Conservation (phyloP, 2,888 invertebrate species). For the Ypsolopha sequella region DNA sequence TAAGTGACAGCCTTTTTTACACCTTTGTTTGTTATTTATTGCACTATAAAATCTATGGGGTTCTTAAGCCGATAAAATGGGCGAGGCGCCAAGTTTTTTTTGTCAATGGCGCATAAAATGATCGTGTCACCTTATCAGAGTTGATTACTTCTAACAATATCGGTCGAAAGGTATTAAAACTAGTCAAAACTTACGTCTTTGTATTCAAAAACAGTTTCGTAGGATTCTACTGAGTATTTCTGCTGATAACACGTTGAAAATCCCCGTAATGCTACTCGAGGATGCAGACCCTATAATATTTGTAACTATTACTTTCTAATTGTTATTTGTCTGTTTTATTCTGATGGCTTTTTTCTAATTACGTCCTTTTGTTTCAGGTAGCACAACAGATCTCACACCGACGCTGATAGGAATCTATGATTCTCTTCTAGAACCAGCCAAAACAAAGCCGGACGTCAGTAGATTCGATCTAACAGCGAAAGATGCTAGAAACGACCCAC, state of each 20-base stretch:
- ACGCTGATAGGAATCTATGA: slow-evolving; percentile 90
- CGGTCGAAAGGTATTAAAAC: too few relatives aligned
- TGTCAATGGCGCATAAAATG: too few relatives aligned
- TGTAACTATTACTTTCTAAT: too few relatives aligned
- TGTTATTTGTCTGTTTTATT: background rate
- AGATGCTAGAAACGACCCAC: slow-evolving; percentile 64
- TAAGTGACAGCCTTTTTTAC: slow-evolving; percentile 12
- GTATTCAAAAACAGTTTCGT: too few relatives aligned
- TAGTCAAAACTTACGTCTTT: too few relatives aligned
- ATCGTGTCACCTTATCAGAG: too few relatives aligned
- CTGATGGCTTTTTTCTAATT: background rate
- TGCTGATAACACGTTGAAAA: too few relatives aligned
- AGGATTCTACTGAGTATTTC: too few relatives aligned
- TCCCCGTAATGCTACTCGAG: too few relatives aligned
- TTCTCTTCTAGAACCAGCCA: slow-evolving; percentile 73
- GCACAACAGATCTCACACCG: slow-evolving; percentile 88
- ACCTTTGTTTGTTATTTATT: background rate
- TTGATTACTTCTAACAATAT: too few relatives aligned
- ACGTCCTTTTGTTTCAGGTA: slow-evolving; percentile 75
- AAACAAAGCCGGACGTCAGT: slow-evolving; percentile 38
- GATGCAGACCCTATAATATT: too few relatives aligned
- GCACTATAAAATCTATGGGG: background rate
- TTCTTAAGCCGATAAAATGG: background rate
- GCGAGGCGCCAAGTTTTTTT: background rate
- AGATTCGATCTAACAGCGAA: slow-evolving; percentile 46